These are phyloP conservation scores for Glyptemys insculpta DNA, from an alignment of 2,797 vertebrate species.

Conservation along the genomic window DNA sequence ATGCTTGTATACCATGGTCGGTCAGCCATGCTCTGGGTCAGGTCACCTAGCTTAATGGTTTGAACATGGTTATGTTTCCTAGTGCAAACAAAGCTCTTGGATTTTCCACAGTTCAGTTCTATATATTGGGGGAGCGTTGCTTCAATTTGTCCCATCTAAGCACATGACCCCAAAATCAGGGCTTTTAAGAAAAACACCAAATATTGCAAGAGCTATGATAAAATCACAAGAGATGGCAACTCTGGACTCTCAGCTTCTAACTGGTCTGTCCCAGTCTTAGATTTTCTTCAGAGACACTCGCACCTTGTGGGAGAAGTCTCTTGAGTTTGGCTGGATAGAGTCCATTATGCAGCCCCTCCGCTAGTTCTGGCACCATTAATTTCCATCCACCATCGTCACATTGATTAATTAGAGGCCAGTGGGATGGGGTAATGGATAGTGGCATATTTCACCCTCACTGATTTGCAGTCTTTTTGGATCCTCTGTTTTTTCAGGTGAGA, in stretches of 20 bases:
- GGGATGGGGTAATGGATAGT: not conserved
- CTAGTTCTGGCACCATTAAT: not conserved
- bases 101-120: not conserved
- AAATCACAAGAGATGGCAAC: too few relatives aligned
- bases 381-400: not conserved
- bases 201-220: too few relatives aligned
- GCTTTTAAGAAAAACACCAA: not conserved
- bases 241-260: too few relatives aligned
- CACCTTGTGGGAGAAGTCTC: not conserved
- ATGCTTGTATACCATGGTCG: not conserved
- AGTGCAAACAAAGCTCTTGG: not conserved
- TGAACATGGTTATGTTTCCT: not conserved
- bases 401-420: not conserved
- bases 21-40: not conserved
- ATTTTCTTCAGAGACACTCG: too few relatives aligned
- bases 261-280: too few relatives aligned
- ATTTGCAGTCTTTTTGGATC: not conserved
- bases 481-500: not conserved
- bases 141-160: not conserved
- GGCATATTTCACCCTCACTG: not conserved
- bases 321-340: not conserved
- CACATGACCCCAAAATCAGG: not conserved
- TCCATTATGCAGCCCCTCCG: not conserved
- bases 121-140: accelerated
- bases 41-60: not conserved